phyloP scores from a whole-genome alignment of 2,797 vertebrate genomes.

The Spinus pinus region DNA sequence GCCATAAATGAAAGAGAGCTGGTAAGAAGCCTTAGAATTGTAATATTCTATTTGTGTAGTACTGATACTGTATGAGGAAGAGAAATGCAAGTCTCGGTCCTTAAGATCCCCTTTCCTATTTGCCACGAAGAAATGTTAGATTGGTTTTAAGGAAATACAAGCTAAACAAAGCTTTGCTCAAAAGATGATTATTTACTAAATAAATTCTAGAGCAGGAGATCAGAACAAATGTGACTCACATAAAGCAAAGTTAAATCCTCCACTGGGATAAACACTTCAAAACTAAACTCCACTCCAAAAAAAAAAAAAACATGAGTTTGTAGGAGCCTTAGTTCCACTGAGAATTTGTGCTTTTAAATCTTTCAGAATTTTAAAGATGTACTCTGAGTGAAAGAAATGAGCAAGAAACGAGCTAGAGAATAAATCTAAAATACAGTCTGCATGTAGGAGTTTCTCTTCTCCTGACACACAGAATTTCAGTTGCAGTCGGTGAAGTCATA shows the following conservation, averaged over 20 bases:
- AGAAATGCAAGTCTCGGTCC: background rate
- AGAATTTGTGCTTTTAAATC: background rate
- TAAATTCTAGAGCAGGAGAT: background rate
- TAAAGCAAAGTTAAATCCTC: background rate
- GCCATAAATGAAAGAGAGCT: background rate
- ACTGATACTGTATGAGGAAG: background rate
- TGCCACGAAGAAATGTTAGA: background rate
- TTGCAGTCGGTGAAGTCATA: constrained; percentile 30
- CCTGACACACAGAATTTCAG: background rate
- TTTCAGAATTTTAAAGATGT: background rate
- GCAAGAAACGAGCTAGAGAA: background rate
- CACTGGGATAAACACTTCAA: background rate
- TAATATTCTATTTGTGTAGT: background rate
- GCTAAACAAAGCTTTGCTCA: background rate
- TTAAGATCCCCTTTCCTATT: background rate
- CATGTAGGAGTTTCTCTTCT: constrained; percentile 45
- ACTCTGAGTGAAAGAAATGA: background rate
- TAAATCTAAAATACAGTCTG: background rate
- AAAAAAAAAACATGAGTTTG: background rate
- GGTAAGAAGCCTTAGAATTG: background rate
- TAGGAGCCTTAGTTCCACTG: background rate
- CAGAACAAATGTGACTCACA: constrained; percentile 25
- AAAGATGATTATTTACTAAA: constrained; percentile 36
- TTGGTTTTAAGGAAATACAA: background rate
- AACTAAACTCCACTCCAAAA: background rate